Conservation (phyloP, 2,797 vertebrate species). For the Champsocephalus gunnari region DNA sequence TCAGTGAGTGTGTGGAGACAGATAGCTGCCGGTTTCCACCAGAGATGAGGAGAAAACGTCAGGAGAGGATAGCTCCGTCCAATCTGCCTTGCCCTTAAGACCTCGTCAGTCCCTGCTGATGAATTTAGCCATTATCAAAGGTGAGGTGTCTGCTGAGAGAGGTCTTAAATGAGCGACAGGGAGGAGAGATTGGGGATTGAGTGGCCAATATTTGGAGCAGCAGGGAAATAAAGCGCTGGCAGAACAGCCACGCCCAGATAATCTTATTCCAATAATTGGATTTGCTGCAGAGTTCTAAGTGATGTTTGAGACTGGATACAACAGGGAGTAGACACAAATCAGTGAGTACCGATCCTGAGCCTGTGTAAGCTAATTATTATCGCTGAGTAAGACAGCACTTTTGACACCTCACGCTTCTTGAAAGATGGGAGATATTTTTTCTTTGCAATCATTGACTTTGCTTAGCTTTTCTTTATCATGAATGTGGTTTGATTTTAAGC, state of each 20-base stretch:
- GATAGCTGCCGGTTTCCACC: slow-evolving; percentile 59
- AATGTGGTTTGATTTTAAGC: background rate
- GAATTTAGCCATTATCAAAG: slow-evolving; percentile 74
- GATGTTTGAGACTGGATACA: slow-evolving; percentile 33
- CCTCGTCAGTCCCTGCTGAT: slow-evolving; percentile 60
- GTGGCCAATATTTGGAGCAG: slow-evolving; percentile 38
- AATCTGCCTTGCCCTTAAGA: slow-evolving; percentile 64
- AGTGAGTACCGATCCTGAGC: slow-evolving; percentile 17
- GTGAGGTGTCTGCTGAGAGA: slow-evolving; percentile 68
- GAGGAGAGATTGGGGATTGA: slow-evolving; percentile 32
- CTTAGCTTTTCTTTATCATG: background rate
- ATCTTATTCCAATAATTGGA: slow-evolving; percentile 72
- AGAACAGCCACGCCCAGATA: slow-evolving; percentile 56
- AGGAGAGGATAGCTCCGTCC: slow-evolving; percentile 41
- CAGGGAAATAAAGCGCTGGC: slow-evolving; percentile 43
- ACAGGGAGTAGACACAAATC: slow-evolving; percentile 32
- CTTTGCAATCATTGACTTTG: background rate
- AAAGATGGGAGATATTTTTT: background rate
- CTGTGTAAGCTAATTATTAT: slow-evolving; percentile 25
- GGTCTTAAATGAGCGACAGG: slow-evolving; percentile 50
- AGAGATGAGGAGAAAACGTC: slow-evolving; percentile 57
- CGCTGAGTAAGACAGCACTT: slow-evolving; percentile 32
- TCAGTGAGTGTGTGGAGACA: slow-evolving; percentile 61
- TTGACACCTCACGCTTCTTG: slow-evolving; percentile 22
- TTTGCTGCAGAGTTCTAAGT: slow-evolving; percentile 57